These are phyloP conservation scores for Pristiophorus japonicus DNA, from an alignment of 2,113 vertebrate genomes.

Conservation along the genomic window DNA sequence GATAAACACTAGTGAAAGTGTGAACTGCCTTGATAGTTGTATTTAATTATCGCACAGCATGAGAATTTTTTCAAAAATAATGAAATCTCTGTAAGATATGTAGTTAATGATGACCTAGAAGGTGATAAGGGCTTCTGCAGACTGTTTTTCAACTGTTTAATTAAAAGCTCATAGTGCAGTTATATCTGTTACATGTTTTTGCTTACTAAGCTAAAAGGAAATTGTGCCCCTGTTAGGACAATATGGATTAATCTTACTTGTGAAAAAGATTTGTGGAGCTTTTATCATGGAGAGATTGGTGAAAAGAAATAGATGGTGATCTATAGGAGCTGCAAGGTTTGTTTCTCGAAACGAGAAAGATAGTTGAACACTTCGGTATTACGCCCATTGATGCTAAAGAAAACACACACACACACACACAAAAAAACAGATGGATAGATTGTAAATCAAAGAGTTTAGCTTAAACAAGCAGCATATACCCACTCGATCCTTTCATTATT, in stretches of 20 bases:
- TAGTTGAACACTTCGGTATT: not conserved
- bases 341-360: not conserved
- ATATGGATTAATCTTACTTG: not conserved
- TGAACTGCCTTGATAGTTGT: not conserved
- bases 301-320: not conserved
- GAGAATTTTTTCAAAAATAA: not conserved
- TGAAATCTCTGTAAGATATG: not conserved
- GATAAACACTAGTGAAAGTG: not conserved
- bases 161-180: not conserved
- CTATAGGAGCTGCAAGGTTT: not conserved
- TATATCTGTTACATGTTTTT: not conserved
- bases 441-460: conserved; percentile 37
- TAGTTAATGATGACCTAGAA: not conserved
- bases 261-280: not conserved
- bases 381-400: not conserved
- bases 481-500: conserved; percentile 10
- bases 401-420: not conserved
- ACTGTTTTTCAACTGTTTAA: not conserved
- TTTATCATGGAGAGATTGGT: not conserved
- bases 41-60: not conserved
- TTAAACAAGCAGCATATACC: conserved; percentile 32
- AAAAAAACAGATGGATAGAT: conserved; percentile 32
- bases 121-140: not conserved
- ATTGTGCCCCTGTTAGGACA: not conserved
- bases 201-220: not conserved